phyloP scores from a whole-genome alignment of 2,797 vertebrate species.

The Pogoniulus pusillus region DNA sequence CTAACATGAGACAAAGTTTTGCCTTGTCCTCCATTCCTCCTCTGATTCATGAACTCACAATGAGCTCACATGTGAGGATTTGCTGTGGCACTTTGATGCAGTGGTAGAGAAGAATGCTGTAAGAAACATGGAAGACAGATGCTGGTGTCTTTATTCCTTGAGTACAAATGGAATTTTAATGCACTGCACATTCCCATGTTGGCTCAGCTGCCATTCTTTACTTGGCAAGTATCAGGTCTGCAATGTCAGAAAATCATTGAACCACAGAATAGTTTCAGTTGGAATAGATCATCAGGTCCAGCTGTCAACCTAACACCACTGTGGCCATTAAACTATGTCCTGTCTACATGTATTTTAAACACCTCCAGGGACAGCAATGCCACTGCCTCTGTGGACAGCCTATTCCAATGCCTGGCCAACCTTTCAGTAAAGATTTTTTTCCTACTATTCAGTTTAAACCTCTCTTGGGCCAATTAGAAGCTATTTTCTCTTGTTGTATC shows the following conservation, averaged over 20 bases:
- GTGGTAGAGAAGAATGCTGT: not conserved
- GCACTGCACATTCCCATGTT: not conserved
- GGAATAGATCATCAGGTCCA: too few species aligned
- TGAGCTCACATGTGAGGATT: not conserved
- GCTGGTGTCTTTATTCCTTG: not conserved
- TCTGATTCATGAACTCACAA: not conserved
- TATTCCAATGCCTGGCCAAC: too few species aligned
- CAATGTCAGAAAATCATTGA: not conserved
- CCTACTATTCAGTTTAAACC: too few species aligned
- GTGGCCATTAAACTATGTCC: too few species aligned
- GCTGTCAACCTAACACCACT: too few species aligned
- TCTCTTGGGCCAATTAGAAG: too few species aligned
- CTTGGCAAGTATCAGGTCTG: not conserved
- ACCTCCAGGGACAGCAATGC: too few species aligned
- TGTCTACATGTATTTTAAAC: too few species aligned
- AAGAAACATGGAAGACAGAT: not conserved
- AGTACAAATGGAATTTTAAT: not conserved
- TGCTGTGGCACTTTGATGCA: not conserved
- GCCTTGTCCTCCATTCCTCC: not conserved
- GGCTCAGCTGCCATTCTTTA: not conserved
- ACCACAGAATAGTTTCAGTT: too few species aligned
- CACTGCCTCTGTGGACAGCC: too few species aligned
- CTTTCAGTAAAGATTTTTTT: too few species aligned
- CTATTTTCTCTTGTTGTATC: too few species aligned
- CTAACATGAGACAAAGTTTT: not conserved